These are phyloP conservation scores for Cenopis cana DNA, from an alignment of 2,888 invertebrate species.

Conservation along the genomic window DNA sequence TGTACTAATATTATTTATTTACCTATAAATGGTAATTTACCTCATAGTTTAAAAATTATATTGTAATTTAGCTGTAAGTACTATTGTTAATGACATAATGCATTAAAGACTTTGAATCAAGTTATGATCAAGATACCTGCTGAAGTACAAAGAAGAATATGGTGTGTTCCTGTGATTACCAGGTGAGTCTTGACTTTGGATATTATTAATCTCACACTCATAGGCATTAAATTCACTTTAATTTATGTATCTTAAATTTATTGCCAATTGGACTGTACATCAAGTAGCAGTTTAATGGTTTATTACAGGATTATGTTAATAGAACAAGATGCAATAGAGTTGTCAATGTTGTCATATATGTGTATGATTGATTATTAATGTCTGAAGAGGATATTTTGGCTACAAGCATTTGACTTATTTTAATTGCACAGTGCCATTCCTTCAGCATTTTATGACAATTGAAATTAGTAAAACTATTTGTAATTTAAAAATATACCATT, in stretches of 20 bases:
- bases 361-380: too few species aligned
- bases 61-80: conserved; percentile 21
- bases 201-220: not conserved
- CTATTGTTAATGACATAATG: not conserved
- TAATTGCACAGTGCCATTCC: too few species aligned
- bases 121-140: conserved; percentile 30
- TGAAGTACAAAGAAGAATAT: conserved; percentile 12
- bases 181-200: conserved; percentile 25
- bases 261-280: not conserved
- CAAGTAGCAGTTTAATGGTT: not conserved
- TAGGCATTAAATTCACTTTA: not conserved
- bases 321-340: too few species aligned
- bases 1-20: not conserved
- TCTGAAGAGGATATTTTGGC: too few species aligned
- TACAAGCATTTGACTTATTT: too few species aligned
- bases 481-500: too few species aligned
- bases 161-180: not conserved
- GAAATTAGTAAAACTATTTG: too few species aligned
- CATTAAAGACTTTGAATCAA: conserved; percentile 11
- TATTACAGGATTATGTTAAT: not conserved
- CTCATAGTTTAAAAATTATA: conserved; percentile 3
- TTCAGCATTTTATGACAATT: too few species aligned
- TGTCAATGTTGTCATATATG: too few species aligned
- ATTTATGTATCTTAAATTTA: not conserved
- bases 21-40: not conserved